Conservation (phyloP, 2,113 vertebrate species). For the Nicator chloris region DNA sequence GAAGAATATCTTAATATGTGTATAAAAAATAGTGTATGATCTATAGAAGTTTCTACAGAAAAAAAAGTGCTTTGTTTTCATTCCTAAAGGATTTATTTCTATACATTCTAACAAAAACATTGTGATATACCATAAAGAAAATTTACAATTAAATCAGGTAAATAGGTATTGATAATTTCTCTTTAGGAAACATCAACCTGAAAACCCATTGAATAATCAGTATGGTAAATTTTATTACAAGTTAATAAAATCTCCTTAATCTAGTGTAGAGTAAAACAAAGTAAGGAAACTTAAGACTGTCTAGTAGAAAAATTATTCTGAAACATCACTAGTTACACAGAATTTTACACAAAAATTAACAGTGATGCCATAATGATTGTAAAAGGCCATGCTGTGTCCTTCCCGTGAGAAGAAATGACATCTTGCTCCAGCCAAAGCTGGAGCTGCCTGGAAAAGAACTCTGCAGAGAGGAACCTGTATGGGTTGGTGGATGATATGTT, state of each 20-base stretch:
- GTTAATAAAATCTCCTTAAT: neutral
- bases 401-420: neutral
- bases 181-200: neutral
- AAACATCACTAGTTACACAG: neutral
- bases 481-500: rapidly evolving
- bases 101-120: neutral
- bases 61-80: neutral
- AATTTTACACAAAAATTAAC: neutral
- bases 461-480: rapidly evolving
- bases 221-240: neutral
- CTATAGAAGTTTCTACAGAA: neutral
- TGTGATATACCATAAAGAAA: neutral
- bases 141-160: neutral
- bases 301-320: neutral
- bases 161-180: neutral
- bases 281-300: neutral
- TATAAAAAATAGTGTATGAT: neutral
- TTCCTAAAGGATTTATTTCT: neutral
- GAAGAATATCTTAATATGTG: neutral
- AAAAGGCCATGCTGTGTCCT: neutral
- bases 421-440: neutral
- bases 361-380: neutral
- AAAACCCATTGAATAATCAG: neutral
- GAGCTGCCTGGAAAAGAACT: neutral
- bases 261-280: neutral